phyloP scores from a whole-genome alignment of 1,140 invertebrate species.

The Musca vetustissima region DNA sequence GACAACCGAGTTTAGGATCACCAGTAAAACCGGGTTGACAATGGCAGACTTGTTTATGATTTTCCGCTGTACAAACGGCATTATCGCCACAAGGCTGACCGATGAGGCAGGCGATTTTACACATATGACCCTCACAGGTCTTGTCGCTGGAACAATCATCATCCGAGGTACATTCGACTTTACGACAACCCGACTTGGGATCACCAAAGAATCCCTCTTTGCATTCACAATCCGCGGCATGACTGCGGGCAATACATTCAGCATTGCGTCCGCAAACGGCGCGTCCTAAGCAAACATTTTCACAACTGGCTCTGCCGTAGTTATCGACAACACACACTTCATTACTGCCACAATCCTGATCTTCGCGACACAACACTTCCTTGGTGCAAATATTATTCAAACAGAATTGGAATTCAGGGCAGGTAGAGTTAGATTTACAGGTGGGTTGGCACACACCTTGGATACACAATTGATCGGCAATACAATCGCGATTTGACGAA shows the following conservation, averaged over 20 bases:
- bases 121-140: constrained; percentile 76
- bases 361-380: constrained; percentile 70
- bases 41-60: constrained; percentile 73
- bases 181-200: constrained; percentile 73
- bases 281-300: constrained; percentile 67
- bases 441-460: constrained; percentile 77
- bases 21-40: constrained; percentile 86
- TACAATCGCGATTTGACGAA: constrained; percentile 75
- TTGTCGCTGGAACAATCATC: constrained; percentile 79
- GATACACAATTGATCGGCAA: constrained; percentile 78
- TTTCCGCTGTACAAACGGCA: constrained; percentile 78
- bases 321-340: constrained; percentile 70
- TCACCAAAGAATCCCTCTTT: constrained; percentile 77
- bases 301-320: constrained; percentile 72
- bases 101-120: constrained; percentile 80
- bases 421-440: constrained; percentile 73
- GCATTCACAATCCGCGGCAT: constrained; percentile 74
- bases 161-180: constrained; percentile 72
- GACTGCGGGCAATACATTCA: constrained; percentile 69
- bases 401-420: constrained; percentile 80
- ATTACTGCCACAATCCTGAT: constrained; percentile 69
- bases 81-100: constrained; percentile 81
- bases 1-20: constrained; percentile 70
- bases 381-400: constrained; percentile 79
- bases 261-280: constrained; percentile 81